Percentiles rank a stretch among this genome's conserved stretches.
These are phyloP conservation scores for Bufo bufo DNA, from an alignment of 2,113 vertebrate genomes.

Conservation along the genomic window DNA sequence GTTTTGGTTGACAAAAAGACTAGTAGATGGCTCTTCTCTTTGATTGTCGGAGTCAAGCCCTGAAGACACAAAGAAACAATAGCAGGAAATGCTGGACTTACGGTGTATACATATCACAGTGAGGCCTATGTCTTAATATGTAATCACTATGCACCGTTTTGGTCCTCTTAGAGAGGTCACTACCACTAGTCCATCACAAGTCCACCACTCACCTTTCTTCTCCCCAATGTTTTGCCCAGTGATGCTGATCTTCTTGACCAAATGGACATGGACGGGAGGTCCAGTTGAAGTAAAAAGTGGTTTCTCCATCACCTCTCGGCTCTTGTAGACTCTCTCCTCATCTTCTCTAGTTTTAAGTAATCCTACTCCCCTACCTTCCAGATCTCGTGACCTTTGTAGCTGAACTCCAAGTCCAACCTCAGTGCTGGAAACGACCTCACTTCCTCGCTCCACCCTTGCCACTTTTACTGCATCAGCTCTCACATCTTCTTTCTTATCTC, in stretches of 20 bases:
- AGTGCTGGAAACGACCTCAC: constrained; percentile 70
- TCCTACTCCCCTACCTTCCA: constrained; percentile 60
- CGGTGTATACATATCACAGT: too few relatives aligned
- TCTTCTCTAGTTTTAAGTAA: constrained; percentile 25
- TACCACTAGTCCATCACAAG: background rate
- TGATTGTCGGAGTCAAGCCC: background rate
- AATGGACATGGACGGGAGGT: constrained; percentile 48
- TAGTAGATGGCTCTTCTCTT: background rate
- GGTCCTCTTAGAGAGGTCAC: background rate
- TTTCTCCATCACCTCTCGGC: constrained; percentile 66
- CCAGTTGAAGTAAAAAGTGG: constrained; percentile 32
- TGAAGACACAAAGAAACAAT: background rate
- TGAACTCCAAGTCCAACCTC: constrained; percentile 41
- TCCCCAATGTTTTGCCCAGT: constrained; percentile 24
- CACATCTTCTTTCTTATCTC: constrained; percentile 57
- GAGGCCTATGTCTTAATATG: too few relatives aligned
- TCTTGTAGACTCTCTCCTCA: constrained; percentile 59
- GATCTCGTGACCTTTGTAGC: constrained; percentile 63
- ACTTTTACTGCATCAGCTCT: constrained; percentile 62
- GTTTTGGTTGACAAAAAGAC: background rate
- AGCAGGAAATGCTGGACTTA: background rate
- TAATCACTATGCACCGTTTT: background rate
- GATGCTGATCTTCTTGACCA: constrained; percentile 71
- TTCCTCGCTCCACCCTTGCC: constrained; percentile 63
- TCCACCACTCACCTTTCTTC: background rate